Base-by-base conservation (phyloP, 2,113 vertebrate species). In the Lepus europaeus region DNA sequence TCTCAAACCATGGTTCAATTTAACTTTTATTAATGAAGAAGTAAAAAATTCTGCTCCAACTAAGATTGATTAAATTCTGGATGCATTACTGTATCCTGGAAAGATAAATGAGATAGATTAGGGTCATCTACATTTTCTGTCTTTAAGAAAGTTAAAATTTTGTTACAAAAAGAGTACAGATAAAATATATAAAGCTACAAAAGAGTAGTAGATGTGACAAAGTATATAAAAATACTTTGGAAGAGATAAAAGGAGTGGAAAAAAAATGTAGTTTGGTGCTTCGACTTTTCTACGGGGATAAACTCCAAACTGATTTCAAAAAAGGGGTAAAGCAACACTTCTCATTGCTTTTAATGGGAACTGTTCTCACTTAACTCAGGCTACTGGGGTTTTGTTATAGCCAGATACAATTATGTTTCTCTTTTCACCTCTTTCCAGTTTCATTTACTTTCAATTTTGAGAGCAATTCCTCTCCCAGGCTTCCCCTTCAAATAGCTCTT, bases 111-210 rank as follows among this genome's bases (percentile, higher is more conserved):
- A 85, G 13, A 45, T 63, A 91, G 17, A 88, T 63, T 63, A 95
- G 20, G 56, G 27, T 29, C 79, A 27, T 6, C 39, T 70, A 12
- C 16, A 12, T 19, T 69, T 31, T 19, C 12, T 36, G 1, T 61
- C 61, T 86, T 79, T 64, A 82, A 86, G 63, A 90, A 94, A 36
- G 23, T 78, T 89, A 79, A 72, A 86, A 76, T 91, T n/a, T 84
- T 63, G 2, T 74, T 68, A 82, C 16, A 51, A 81, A 82, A 51
- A 89, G 19, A 59, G 17, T 59, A 59, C 17, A 45, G 45, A 45
- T 45, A 13, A 76, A 29, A 7, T 87, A 12, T 64, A 45, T 79
- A 7, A 79, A 56, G 16, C 9, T 25, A 39, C 68, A 69, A 78
- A 36, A 36, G 27, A 9, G 7, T 56, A 79, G 16, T 13, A 45